phyloP scores from a whole-genome alignment of 2,888 invertebrate species.

The Alviniconcha strummeri region DNA sequence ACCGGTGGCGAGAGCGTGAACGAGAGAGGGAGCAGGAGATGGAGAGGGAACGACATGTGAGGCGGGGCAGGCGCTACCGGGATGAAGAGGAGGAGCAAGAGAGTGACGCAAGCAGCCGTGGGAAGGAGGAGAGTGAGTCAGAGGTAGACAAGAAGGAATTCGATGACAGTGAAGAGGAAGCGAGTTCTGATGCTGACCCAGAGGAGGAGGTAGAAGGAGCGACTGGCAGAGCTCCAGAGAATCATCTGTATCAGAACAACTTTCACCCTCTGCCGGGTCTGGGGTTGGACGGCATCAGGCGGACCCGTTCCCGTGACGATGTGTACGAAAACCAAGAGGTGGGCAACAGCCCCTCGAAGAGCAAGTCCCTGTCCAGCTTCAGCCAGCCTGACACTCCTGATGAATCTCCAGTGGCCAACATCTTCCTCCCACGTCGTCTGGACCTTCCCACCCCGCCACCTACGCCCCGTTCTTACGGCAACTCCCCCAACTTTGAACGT shows the following conservation, averaged over 20 bases:
- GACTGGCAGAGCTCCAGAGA: constrained; percentile 35
- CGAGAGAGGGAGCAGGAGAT: constrained; percentile 15
- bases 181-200: constrained; percentile 44
- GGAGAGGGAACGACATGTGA: constrained; percentile 8
- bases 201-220: constrained; percentile 48
- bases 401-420: constrained; percentile 32
- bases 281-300: neutral
- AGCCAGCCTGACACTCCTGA: constrained; percentile 45
- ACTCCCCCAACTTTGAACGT: constrained; percentile 35
- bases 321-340: constrained; percentile 28
- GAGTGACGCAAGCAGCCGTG: constrained; percentile 9
- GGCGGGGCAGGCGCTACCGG: constrained; percentile 10
- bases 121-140: constrained; percentile 45
- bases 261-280: constrained; percentile 1
- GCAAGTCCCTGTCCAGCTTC: constrained; percentile 58
- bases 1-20: neutral
- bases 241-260: constrained; percentile 37
- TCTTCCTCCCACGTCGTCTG: constrained; percentile 34
- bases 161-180: constrained; percentile 41
- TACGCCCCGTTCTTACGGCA: constrained; percentile 18
- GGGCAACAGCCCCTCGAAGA: constrained; percentile 38
- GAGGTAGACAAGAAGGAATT: constrained; percentile 41
- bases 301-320: constrained; percentile 22
- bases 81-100: constrained; percentile 20
- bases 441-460: constrained; percentile 35